Evolutionary conservation across 2,888 invertebrate species (phyloP).

Genomic region (Tenthredo mesomela): DNA sequence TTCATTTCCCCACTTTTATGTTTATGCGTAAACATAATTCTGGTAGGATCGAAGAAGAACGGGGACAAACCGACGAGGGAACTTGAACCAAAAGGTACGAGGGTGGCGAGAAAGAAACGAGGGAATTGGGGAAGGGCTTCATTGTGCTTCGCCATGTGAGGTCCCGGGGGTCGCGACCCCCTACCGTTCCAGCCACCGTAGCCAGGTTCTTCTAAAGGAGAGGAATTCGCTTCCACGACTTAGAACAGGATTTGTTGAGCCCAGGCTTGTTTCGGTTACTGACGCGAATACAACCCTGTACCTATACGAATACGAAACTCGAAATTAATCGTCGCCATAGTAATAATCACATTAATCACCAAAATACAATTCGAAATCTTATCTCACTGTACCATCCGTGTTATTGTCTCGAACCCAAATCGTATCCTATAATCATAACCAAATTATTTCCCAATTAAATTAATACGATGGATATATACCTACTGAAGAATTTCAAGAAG

Average conservation of each 20-base stretch:
- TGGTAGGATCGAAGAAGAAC: constrained; percentile 5
- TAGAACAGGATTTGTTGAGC: constrained; percentile 27
- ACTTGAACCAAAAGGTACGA: constrained; percentile 34
- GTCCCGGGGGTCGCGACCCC: constrained; percentile 67
- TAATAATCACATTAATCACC: constrained; percentile 28
- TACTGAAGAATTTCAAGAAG: no score
- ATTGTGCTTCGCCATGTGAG: constrained; percentile 70
- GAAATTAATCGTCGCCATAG: constrained; percentile 36
- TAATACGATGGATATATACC: no score
- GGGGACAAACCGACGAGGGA: constrained; percentile 22
- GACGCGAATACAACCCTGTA: constrained; percentile 14
- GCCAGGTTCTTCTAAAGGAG: constrained; percentile 22
- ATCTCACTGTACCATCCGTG: background rate
- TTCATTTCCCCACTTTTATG: no score
- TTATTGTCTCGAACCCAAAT: background rate
- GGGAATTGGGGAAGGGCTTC: constrained; percentile 57
- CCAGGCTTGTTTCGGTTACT: constrained; percentile 31
- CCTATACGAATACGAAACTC: constrained; percentile 6
- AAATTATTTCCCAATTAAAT: background rate
- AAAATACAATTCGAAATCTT: background rate
- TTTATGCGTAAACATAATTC: constrained; percentile 16
- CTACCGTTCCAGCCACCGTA: constrained; percentile 60
- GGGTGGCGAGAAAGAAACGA: constrained; percentile 37
- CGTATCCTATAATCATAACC: background rate
- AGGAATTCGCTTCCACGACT: constrained; percentile 35